Conservation (phyloP, 1,140 invertebrate species). For the Sycobia sp. region DNA sequence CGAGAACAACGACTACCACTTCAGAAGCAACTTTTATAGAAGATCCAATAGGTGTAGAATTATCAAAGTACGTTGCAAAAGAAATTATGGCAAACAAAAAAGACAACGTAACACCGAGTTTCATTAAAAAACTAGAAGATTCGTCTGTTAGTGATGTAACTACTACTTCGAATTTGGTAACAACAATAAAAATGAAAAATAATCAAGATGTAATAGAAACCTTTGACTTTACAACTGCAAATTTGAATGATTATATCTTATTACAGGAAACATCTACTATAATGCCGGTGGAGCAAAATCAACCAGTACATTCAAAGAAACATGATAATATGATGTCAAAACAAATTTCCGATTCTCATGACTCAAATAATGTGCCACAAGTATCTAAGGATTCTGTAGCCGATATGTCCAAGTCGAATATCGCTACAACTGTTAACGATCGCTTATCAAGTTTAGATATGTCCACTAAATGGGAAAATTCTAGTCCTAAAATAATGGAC, state of each 20-base stretch:
- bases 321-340: slow-evolving; percentile 10
- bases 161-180: slow-evolving; percentile 12
- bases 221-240: not conserved
- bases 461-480: not conserved
- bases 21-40: slow-evolving; percentile 17
- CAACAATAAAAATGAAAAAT: slow-evolving; percentile 11
- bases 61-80: not conserved
- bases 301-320: not conserved
- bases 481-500: not conserved
- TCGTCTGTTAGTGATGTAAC: not conserved
- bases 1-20: slow-evolving; percentile 35
- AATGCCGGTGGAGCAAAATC: not conserved
- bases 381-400: not conserved
- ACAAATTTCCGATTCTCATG: not conserved
- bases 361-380: slow-evolving; percentile 17
- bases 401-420: not conserved
- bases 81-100: slow-evolving; percentile 1
- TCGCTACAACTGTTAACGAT: not conserved
- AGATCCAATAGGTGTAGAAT: not conserved
- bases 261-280: not conserved
- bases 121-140: not conserved
- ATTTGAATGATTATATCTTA: not conserved
- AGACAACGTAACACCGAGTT: not conserved
- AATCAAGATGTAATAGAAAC: not conserved
- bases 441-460: not conserved